These are phyloP conservation scores for Anthonomus grandis DNA, from an alignment of 1,140 invertebrate genomes.

Conservation along the genomic window DNA sequence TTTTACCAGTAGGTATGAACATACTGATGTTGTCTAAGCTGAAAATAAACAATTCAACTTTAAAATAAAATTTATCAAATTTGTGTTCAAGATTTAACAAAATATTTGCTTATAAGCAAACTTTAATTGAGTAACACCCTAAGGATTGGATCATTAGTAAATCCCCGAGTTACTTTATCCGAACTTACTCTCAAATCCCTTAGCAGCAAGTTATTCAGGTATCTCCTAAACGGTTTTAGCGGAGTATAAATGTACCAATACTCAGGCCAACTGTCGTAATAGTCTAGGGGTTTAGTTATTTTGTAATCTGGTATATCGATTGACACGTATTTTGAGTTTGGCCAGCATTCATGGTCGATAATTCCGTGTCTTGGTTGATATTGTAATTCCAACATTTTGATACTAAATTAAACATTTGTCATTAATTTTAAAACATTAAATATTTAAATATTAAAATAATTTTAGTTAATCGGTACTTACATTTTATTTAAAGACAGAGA, in stretches of 20 bases:
- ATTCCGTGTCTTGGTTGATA: slow-evolving; percentile 27
- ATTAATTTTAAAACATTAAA: no score
- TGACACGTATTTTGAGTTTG: slow-evolving; percentile 29
- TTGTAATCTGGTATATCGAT: slow-evolving; percentile 31
- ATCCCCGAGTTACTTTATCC: neutral
- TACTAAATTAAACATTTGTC: slow-evolving; percentile 9
- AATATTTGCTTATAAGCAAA: no score
- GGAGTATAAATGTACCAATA: slow-evolving; percentile 29
- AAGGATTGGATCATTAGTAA: slow-evolving; percentile 1
- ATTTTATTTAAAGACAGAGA: no score
- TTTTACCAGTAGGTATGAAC: slow-evolving; percentile 30
- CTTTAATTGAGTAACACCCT: no score
- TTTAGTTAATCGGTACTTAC: no score
- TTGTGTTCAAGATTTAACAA: no score
- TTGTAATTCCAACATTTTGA: slow-evolving; percentile 28
- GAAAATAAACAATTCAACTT: slow-evolving; percentile 21
- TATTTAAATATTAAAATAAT: no score
- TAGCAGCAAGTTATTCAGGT: slow-evolving; percentile 30
- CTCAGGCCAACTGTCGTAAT: slow-evolving; percentile 27
- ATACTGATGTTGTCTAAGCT: slow-evolving; percentile 28
- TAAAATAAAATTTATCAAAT: no score
- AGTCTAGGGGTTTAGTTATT: slow-evolving; percentile 29
- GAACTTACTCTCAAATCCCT: slow-evolving; percentile 31
- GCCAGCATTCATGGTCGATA: slow-evolving; percentile 25
- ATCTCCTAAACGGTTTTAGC: slow-evolving; percentile 22